Evolutionary conservation across 1,140 invertebrate species (phyloP).

Genomic region (Pseudachorutes palmiensis): DNA sequence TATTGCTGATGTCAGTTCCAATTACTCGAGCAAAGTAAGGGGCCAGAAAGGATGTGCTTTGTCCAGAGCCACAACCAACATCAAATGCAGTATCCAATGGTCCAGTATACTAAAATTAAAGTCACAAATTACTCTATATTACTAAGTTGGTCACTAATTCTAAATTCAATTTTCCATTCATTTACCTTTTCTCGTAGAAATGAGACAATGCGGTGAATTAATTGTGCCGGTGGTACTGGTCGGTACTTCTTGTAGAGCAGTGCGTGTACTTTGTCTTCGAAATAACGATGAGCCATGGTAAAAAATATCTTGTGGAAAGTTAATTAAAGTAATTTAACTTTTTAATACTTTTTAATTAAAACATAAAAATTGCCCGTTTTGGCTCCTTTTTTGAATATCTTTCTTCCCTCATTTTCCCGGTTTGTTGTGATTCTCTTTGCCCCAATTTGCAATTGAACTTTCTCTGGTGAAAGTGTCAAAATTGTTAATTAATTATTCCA

Average conservation of each 20-base stretch:
- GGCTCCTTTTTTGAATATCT: too few relatives aligned
- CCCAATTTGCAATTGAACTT: too few relatives aligned
- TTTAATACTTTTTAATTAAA: too few relatives aligned
- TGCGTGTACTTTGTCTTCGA: constrained; percentile 40
- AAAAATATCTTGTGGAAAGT: too few relatives aligned
- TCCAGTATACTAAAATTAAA: constrained; percentile 25
- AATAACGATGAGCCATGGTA: constrained; percentile 38
- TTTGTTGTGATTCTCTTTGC: too few relatives aligned
- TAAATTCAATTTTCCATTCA: background rate
- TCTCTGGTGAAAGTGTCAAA: too few relatives aligned
- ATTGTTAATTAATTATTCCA: too few relatives aligned
- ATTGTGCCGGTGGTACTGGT: constrained; percentile 39
- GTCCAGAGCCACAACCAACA: constrained; percentile 42
- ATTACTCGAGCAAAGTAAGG: constrained; percentile 43
- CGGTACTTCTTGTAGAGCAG: constrained; percentile 41
- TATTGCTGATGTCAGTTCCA: constrained; percentile 43
- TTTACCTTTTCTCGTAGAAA: constrained; percentile 40
- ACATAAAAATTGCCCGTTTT: too few relatives aligned
- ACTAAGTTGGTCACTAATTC: background rate
- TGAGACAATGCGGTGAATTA: constrained; percentile 40
- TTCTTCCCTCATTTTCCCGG: too few relatives aligned
- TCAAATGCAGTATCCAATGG: constrained; percentile 19
- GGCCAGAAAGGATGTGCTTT: constrained; percentile 44
- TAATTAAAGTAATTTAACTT: too few relatives aligned
- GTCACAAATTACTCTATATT: background rate